These are phyloP conservation scores for Metopia argyrocephala DNA, from an alignment of 2,888 invertebrate genomes.

Conservation along the genomic window DNA sequence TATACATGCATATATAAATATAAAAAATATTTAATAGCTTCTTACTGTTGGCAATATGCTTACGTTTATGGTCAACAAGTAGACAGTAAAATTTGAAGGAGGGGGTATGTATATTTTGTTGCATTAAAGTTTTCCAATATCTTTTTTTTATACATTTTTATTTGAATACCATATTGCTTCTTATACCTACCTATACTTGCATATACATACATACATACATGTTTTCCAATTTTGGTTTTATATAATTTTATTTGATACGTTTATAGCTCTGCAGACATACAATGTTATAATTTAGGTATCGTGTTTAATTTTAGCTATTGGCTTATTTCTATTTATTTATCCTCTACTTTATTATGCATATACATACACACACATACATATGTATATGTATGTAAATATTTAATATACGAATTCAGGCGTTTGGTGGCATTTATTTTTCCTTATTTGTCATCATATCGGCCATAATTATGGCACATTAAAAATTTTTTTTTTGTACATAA, in stretches of 20 bases:
- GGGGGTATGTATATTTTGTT: too few relatives aligned
- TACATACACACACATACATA: too few relatives aligned
- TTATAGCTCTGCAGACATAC: too few relatives aligned
- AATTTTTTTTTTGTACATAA: too few relatives aligned
- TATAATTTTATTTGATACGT: too few relatives aligned
- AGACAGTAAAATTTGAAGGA: not conserved
- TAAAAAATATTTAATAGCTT: slow-evolving; percentile 10
- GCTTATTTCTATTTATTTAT: not conserved
- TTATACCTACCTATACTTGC: too few relatives aligned
- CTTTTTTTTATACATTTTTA: not conserved
- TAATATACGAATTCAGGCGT: slow-evolving; percentile 41
- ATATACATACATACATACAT: too few relatives aligned
- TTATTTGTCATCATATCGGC: too few relatives aligned
- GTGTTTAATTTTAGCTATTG: not conserved
- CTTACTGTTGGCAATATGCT: not conserved
- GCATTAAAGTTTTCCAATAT: too few relatives aligned
- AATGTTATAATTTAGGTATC: not conserved
- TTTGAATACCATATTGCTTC: too few relatives aligned
- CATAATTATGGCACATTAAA: too few relatives aligned
- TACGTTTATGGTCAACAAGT: slow-evolving; percentile 48
- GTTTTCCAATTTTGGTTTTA: too few relatives aligned
- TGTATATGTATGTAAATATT: slow-evolving; percentile 29
- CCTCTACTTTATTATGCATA: not conserved
- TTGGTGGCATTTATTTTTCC: not conserved
- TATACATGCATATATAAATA: not conserved